Conservation (phyloP, 2,797 vertebrate species). For the Hylomyscus alleni region DNA sequence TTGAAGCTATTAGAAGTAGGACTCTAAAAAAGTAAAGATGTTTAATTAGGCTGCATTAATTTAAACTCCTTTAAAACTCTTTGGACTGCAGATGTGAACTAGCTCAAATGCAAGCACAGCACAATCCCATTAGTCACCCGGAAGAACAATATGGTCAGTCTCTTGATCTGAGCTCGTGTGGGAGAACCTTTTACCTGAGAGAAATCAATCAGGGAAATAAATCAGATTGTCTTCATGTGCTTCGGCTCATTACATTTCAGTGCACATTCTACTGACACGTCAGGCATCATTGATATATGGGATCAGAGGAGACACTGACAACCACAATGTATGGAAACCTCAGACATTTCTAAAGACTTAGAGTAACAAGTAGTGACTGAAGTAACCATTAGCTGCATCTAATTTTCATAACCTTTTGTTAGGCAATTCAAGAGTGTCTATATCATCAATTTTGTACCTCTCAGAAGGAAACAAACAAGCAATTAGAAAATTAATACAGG, state of each 20-base stretch:
- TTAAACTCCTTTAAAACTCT: not conserved
- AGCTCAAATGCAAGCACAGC: not conserved
- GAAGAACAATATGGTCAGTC: not conserved
- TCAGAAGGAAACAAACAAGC: constrained; percentile 62
- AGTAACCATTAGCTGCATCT: not conserved
- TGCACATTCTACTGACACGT: not conserved
- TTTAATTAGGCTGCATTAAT: not conserved
- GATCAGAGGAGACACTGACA: not conserved
- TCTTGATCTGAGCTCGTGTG: not conserved
- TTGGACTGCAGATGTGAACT: not conserved
- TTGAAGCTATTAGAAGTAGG: not conserved
- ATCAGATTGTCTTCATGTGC: not conserved
- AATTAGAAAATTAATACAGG: constrained; percentile 61
- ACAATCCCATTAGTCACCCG: not conserved
- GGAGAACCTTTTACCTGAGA: not conserved
- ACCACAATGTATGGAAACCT: not conserved
- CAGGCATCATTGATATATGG: not conserved
- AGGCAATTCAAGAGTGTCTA: constrained; percentile 25
- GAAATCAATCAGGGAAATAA: not conserved
- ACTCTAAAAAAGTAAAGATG: not conserved
- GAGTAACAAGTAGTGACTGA: not conserved
- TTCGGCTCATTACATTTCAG: not conserved
- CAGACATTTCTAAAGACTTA: not conserved
- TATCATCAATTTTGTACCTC: constrained; percentile 48
- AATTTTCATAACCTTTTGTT: constrained; percentile 9